Conservation (phyloP, 1,140 invertebrate genomes). For the Cecropterus lyciades region DNA sequence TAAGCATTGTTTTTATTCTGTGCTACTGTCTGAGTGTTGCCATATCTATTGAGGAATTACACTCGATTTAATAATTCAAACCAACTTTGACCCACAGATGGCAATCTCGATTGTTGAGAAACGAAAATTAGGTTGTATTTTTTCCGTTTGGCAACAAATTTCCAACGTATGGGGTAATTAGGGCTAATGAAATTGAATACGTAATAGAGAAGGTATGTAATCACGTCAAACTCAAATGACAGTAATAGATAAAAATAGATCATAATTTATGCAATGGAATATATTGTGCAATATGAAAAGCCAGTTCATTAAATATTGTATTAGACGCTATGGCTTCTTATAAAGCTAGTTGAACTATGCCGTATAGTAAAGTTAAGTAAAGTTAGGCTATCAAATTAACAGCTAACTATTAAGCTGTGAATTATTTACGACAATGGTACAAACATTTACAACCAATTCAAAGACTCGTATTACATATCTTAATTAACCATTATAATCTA, state of each 20-base stretch:
- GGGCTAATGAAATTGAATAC: constrained; percentile 14
- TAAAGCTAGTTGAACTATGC: too few species aligned
- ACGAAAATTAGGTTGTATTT: constrained; percentile 25
- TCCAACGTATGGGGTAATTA: constrained; percentile 18
- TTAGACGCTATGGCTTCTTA: too few species aligned
- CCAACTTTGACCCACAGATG: constrained; percentile 16
- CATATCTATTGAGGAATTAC: constrained; percentile 35
- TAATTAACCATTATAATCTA: too few species aligned
- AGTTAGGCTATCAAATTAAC: too few species aligned
- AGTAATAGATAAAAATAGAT: not conserved
- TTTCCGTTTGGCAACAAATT: constrained; percentile 20
- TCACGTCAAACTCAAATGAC: constrained; percentile 1
- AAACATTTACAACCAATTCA: too few species aligned
- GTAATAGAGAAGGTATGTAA: constrained; percentile 20
- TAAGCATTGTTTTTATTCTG: constrained; percentile 31
- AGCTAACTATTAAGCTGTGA: too few species aligned
- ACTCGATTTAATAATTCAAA: constrained; percentile 20
- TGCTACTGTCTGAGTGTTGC: constrained; percentile 26
- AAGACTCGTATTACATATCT: too few species aligned
- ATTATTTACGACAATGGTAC: too few species aligned
- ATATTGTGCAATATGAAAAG: too few species aligned
- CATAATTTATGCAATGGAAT: too few species aligned
- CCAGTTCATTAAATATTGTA: too few species aligned
- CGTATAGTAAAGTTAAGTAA: too few species aligned
- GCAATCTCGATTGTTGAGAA: constrained; percentile 29